phyloP scores from a whole-genome alignment of 2,888 invertebrate genomes.

The Acronicta psi region DNA sequence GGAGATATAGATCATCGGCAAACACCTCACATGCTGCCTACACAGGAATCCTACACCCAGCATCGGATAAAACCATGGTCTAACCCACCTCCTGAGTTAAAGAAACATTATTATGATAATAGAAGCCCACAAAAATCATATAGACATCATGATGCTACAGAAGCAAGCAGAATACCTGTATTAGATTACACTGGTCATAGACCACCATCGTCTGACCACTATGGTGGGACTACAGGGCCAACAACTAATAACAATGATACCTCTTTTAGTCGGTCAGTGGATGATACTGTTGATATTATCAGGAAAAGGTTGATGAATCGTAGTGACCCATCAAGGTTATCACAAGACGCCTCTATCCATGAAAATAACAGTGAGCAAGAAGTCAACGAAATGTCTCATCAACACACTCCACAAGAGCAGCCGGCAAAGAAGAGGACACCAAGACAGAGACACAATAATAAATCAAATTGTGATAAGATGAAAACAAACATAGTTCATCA shows the following conservation, averaged over 20 bases:
- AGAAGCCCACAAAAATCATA: constrained; percentile 62
- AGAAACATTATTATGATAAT: constrained; percentile 63
- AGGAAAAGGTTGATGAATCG: constrained; percentile 76
- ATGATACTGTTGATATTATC: constrained; percentile 84
- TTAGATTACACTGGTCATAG: constrained; percentile 78
- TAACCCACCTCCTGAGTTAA: constrained; percentile 57
- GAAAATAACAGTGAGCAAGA: constrained; percentile 59
- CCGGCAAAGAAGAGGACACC: constrained; percentile 69
- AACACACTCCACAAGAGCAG: constrained; percentile 65
- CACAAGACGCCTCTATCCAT: constrained; percentile 55
- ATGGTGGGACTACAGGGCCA: constrained; percentile 72
- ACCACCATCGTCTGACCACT: constrained; percentile 84
- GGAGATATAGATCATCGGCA: constrained; percentile 80
- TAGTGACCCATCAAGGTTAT: constrained; percentile 67
- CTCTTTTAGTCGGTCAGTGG: constrained; percentile 78
- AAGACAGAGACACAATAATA: constrained; percentile 66
- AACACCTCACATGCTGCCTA: constrained; percentile 31
- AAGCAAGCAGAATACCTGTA: constrained; percentile 62
- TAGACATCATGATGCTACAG: constrained; percentile 60
- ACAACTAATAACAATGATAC: constrained; percentile 76
- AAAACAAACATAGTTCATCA: constrained; percentile 86
- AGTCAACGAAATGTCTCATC: constrained; percentile 46
- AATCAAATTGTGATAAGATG: constrained; percentile 80
- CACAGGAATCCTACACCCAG: constrained; percentile 53
- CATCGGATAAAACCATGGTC: constrained; percentile 64